Evolutionary conservation across 2,888 invertebrate species (phyloP).

Genomic region (Eristalinus aeneus): DNA sequence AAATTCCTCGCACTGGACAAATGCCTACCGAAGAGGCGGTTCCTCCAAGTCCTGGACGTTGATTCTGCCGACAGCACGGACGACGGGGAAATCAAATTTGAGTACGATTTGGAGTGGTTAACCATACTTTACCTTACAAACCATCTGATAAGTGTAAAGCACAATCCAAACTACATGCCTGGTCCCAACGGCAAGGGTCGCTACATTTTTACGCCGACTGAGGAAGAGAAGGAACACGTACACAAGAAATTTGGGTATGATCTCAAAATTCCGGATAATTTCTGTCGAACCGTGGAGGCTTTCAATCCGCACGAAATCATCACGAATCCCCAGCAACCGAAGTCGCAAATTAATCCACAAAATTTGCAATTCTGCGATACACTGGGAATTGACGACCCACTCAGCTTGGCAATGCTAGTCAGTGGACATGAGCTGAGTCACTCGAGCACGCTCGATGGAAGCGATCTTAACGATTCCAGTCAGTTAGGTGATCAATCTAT

Average conservation of each 20-base stretch:
- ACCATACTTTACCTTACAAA: conserved; percentile 93
- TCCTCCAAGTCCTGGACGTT: conserved; percentile 91
- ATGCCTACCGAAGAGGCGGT: conserved; percentile 93
- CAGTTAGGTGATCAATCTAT: conserved; percentile 66
- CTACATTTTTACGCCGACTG: conserved; percentile 83
- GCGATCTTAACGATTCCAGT: conserved; percentile 56
- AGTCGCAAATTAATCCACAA: conserved; percentile 86
- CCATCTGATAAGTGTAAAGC: conserved; percentile 90
- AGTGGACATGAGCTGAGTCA: conserved; percentile 80
- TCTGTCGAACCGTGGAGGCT: conserved; percentile 87
- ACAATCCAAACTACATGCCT: conserved; percentile 89
- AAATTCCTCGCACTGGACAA: conserved; percentile 98
- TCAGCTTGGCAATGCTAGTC: conserved; percentile 84
- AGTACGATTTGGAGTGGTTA: conserved; percentile 97
- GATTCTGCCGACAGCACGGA: conserved; percentile 83
- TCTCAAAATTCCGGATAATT: conserved; percentile 89
- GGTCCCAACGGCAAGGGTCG: conserved; percentile 86
- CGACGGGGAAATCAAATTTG: conserved; percentile 76
- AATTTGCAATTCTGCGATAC: conserved; percentile 85
- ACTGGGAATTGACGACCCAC: conserved; percentile 91
- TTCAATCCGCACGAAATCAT: conserved; percentile 81
- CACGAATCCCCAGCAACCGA: conserved; percentile 80
- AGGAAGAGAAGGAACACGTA: conserved; percentile 87
- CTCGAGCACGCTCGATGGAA: conserved; percentile 73
- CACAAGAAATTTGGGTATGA: conserved; percentile 84